These are phyloP conservation scores for Cebus imitator DNA, from an alignment of 2,113 vertebrate species.

Conservation along the genomic window DNA sequence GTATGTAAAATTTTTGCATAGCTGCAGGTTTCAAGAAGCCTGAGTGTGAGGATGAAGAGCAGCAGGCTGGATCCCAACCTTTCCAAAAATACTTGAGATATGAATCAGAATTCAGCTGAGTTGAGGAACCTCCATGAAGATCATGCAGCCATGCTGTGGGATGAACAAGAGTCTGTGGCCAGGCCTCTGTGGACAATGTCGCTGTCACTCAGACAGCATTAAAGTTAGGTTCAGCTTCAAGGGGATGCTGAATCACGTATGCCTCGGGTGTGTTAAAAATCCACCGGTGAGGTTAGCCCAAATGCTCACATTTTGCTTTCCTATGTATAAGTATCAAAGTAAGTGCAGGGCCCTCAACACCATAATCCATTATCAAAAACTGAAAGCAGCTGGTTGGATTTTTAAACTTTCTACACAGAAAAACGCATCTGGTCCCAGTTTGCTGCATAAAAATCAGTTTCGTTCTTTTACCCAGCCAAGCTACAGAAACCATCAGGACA, in stretches of 20 bases:
- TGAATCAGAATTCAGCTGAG: slow-evolving; percentile 52
- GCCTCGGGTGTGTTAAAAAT: slow-evolving; percentile 72
- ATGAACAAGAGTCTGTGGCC: slow-evolving; percentile 60
- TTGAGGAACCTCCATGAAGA: slow-evolving; percentile 54
- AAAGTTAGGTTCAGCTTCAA: slow-evolving; percentile 62
- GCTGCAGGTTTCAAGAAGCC: not conserved
- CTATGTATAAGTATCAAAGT: slow-evolving; percentile 75
- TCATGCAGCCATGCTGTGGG: not conserved
- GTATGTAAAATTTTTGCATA: slow-evolving; percentile 4
- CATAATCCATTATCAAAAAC: slow-evolving; percentile 83
- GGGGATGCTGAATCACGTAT: slow-evolving; percentile 64
- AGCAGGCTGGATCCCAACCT: not conserved
- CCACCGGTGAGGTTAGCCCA: slow-evolving; percentile 62
- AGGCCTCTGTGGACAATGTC: not conserved
- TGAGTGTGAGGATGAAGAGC: slow-evolving; percentile 13
- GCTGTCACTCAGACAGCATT: slow-evolving; percentile 72
- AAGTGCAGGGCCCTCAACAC: slow-evolving; percentile 57
- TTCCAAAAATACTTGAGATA: slow-evolving; percentile 52
- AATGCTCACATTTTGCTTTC: slow-evolving; percentile 74
- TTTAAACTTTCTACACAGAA: slow-evolving; percentile 78
- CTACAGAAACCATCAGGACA: slow-evolving; percentile 10
- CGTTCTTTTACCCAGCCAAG: slow-evolving; percentile 59
- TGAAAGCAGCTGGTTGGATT: slow-evolving; percentile 78
- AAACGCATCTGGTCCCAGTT: slow-evolving; percentile 80
- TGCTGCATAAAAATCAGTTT: slow-evolving; percentile 63